phyloP scores from a whole-genome alignment of 92 coral and sea anemone genomes.

The Nematostella vectensis region DNA sequence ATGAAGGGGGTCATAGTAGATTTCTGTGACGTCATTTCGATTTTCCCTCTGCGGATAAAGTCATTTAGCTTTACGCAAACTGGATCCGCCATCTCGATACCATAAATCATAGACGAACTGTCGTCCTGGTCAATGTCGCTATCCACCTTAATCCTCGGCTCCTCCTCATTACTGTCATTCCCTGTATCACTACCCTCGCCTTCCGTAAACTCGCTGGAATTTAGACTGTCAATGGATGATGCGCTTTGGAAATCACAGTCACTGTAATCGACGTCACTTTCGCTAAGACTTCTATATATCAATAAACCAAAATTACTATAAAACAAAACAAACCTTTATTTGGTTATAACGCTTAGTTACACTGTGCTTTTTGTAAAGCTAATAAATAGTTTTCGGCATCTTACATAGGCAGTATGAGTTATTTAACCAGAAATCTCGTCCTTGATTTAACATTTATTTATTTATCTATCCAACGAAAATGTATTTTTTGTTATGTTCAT shows the following conservation, averaged over 20 bases:
- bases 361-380: no score
- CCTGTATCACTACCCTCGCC: not conserved
- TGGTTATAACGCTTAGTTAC: no score
- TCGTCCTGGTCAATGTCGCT: slow-evolving; percentile 23
- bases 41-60: slow-evolving; percentile 16
- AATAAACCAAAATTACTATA: no score
- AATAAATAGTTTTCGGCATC: no score
- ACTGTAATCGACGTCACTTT: slow-evolving; percentile 13
- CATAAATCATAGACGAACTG: slow-evolving; percentile 8
- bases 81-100: slow-evolving; percentile 10
- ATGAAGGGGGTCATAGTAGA: slow-evolving; percentile 11
- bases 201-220: not conserved
- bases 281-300: slow-evolving; percentile 15
- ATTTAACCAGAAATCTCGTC: no score
- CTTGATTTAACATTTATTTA: no score
- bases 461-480: no score
- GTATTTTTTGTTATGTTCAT: no score
- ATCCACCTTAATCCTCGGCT: slow-evolving; percentile 1
- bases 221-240: slow-evolving; percentile 8
- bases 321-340: no score
- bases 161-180: not conserved
- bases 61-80: slow-evolving; percentile 13
- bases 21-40: slow-evolving; percentile 10
- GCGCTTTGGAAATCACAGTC: slow-evolving; percentile 6
- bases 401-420: no score